A percentile compares a stretch with the other conserved stretches of the same genome.
phyloP scores from a whole-genome alignment of 2,113 vertebrate species.

The Excalfactoria chinensis region DNA sequence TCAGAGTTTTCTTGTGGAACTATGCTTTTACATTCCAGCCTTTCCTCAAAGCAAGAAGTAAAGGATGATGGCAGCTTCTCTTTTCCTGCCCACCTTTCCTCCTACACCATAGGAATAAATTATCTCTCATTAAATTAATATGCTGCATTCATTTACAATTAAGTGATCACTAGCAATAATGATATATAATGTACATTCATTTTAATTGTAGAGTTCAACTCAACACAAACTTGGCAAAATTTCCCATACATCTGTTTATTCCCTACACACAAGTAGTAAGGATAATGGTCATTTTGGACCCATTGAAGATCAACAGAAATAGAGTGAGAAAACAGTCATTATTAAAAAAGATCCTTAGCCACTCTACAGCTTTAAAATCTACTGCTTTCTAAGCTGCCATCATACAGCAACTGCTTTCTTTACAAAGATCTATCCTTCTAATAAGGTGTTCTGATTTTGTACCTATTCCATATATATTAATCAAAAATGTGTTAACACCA shows the following conservation, averaged over 20 bases:
- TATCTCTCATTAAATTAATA: slow-evolving; percentile 28
- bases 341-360: background rate
- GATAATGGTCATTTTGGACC: background rate
- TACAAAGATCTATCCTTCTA: background rate
- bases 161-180: slow-evolving; percentile 26
- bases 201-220: background rate
- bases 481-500: background rate
- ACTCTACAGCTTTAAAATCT: background rate
- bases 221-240: background rate
- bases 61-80: background rate
- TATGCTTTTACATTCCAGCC: background rate
- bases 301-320: background rate
- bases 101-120: slow-evolving; percentile 23
- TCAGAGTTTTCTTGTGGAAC: background rate
- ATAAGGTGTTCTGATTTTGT: background rate
- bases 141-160: slow-evolving; percentile 40
- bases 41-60: background rate
- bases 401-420: background rate
- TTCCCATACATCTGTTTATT: background rate
- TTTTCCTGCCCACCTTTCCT: slow-evolving; percentile 1
- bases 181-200: background rate
- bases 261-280: background rate
- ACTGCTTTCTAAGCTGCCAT: background rate
- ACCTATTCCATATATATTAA: background rate
- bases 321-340: background rate